phyloP scores from a whole-genome alignment of 2,888 invertebrate genomes.

The Dendrolimus houi region DNA sequence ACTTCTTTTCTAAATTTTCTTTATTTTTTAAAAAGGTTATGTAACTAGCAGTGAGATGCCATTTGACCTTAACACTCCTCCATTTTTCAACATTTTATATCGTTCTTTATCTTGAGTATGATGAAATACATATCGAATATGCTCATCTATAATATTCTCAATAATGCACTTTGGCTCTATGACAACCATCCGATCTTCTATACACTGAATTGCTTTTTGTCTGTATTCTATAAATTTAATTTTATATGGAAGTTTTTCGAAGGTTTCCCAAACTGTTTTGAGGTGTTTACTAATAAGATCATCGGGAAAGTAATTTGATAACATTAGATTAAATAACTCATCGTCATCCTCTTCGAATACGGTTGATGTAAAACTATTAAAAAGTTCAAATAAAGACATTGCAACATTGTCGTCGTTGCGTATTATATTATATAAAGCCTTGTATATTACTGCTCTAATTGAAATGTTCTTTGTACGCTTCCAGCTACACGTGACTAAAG shows the following conservation, averaged over 20 bases:
- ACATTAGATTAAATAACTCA: constrained; percentile 25
- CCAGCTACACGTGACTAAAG: constrained; percentile 30
- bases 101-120: constrained; percentile 10
- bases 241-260: constrained; percentile 27
- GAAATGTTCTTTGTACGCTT: constrained; percentile 34
- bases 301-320: constrained; percentile 19
- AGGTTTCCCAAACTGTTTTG: constrained; percentile 27
- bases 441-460: constrained; percentile 32
- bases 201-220: constrained; percentile 17
- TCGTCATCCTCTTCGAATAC: constrained; percentile 36
- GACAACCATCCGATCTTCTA: constrained; percentile 6
- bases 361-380: constrained; percentile 29
- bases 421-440: constrained; percentile 27
- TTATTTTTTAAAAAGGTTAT: constrained; percentile 14
- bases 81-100: constrained; percentile 6
- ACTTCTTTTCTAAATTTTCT: constrained; percentile 13
- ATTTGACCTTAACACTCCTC: constrained; percentile 20
- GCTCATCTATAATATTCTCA: constrained; percentile 24
- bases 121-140: constrained; percentile 20
- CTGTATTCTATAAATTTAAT: constrained; percentile 19
- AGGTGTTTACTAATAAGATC: constrained; percentile 21
- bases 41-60: constrained; percentile 22
- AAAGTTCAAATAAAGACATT: constrained; percentile 25
- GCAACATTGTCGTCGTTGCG: constrained; percentile 14
- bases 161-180: constrained; percentile 16